These are phyloP conservation scores for Plutella xylostella DNA, from an alignment of 2,888 invertebrate genomes.

Conservation along the genomic window DNA sequence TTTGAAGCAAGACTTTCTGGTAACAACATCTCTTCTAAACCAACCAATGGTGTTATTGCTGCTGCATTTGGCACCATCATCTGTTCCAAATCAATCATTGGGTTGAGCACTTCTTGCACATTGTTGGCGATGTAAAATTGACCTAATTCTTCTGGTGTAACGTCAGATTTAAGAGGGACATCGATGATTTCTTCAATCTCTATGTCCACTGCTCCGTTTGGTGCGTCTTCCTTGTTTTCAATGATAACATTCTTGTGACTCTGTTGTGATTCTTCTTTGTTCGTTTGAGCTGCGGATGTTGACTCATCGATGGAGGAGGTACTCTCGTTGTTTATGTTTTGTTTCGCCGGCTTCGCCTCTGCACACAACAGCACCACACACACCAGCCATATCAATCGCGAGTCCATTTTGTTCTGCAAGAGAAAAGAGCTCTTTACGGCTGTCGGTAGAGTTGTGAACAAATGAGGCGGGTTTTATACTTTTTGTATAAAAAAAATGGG, in stretches of 20 bases:
- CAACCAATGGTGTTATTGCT: no score
- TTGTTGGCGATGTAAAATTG: constrained; percentile 14
- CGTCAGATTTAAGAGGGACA: constrained; percentile 15
- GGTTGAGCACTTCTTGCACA: constrained; percentile 14
- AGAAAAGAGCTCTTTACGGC: constrained; percentile 5
- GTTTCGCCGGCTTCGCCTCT: no score
- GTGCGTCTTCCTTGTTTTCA: constrained; percentile 11
- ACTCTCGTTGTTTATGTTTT: constrained; percentile 24
- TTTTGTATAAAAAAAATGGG: no score
- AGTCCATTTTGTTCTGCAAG: constrained; percentile 55
- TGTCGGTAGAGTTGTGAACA: no score
- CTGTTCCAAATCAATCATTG: no score
- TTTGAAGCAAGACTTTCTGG: no score
- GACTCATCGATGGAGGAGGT: constrained; percentile 26
- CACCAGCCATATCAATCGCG: constrained; percentile 29
- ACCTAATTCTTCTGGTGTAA: constrained; percentile 11
- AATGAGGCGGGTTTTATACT: no score
- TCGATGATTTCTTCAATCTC: constrained; percentile 33
- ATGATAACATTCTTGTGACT: constrained; percentile 25
- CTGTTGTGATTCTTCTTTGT: constrained; percentile 29
- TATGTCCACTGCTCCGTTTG: constrained; percentile 28
- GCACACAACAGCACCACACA: constrained; percentile 28
- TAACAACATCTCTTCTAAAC: no score
- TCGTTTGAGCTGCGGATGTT: constrained; percentile 27
- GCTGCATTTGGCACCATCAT: no score